Evolutionary conservation across 2,888 invertebrate genomes (phyloP).

Genomic region (Calliopum simillimum): DNA sequence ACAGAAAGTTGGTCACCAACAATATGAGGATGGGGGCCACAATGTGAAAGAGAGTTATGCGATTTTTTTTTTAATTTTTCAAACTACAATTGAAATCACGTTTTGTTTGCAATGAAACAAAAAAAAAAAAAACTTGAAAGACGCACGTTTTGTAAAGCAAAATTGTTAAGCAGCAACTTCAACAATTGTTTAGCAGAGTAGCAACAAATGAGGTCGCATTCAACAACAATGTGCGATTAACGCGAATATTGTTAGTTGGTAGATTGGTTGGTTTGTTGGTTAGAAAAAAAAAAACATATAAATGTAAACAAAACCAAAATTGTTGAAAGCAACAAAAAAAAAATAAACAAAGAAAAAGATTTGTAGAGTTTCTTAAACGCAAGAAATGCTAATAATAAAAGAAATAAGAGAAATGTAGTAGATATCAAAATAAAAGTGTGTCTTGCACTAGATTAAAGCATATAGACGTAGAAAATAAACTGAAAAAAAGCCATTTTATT

Average conservation of each 20-base stretch:
- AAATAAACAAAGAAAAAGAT: slow-evolving; percentile 15
- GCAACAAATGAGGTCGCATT: slow-evolving; percentile 1
- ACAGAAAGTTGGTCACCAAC: slow-evolving; percentile 43
- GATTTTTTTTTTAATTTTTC: neutral
- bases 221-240: slow-evolving; percentile 4
- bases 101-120: slow-evolving; percentile 15
- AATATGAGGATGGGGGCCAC: slow-evolving; percentile 38
- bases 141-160: slow-evolving; percentile 16
- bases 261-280: neutral
- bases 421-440: slow-evolving; percentile 30
- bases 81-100: neutral
- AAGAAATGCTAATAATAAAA: slow-evolving; percentile 14
- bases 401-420: slow-evolving; percentile 1
- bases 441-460: slow-evolving; percentile 22
- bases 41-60: slow-evolving; percentile 1
- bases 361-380: neutral
- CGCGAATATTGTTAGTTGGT: neutral
- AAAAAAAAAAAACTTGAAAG: slow-evolving; percentile 16
- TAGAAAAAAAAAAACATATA: neutral
- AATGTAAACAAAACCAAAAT: slow-evolving; percentile 21
- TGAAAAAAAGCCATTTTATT: too few relatives aligned
- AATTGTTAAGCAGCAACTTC: neutral
- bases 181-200: neutral
- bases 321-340: neutral
- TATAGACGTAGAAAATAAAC: neutral